Evolutionary conservation across 1,140 invertebrate genomes (phyloP).

Genomic region (Cardiocondyla obscurior): DNA sequence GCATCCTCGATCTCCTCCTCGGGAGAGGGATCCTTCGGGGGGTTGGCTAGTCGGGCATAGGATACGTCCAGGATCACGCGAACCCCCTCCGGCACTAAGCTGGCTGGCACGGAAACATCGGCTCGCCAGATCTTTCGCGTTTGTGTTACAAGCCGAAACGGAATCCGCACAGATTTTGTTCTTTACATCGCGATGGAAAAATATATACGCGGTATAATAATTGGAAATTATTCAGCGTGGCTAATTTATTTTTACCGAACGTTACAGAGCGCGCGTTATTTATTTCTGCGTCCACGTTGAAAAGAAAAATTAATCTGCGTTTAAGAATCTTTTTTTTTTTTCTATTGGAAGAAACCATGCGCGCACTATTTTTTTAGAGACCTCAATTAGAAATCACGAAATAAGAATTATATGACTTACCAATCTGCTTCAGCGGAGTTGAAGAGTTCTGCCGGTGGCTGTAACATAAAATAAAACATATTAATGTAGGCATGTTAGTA

Average conservation of each 20-base stretch:
- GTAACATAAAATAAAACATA: too few species aligned
- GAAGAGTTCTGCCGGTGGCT: too few species aligned
- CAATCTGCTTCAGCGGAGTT: too few species aligned
- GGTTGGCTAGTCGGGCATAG: slow-evolving; percentile 74
- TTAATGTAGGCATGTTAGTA: too few species aligned
- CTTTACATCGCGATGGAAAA: background rate
- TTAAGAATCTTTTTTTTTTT: too few species aligned
- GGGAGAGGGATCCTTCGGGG: slow-evolving; percentile 63
- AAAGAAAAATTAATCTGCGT: too few species aligned
- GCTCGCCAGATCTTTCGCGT: slow-evolving; percentile 54
- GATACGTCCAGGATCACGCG: slow-evolving; percentile 78
- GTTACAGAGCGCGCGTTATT: too few species aligned
- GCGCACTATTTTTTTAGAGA: too few species aligned
- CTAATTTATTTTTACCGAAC: background rate
- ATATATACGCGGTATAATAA: background rate
- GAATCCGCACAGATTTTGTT: background rate
- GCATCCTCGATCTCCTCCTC: slow-evolving; percentile 76
- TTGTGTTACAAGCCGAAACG: slow-evolving; percentile 6
- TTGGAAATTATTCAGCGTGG: background rate
- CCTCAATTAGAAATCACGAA: too few species aligned
- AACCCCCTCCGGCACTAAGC: slow-evolving; percentile 68
- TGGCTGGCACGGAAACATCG: slow-evolving; percentile 70
- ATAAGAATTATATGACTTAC: too few species aligned
- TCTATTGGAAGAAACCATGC: too few species aligned
- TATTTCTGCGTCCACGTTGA: too few species aligned